phyloP scores from a whole-genome alignment of 2,888 invertebrate genomes.

The Spodoptera picta region DNA sequence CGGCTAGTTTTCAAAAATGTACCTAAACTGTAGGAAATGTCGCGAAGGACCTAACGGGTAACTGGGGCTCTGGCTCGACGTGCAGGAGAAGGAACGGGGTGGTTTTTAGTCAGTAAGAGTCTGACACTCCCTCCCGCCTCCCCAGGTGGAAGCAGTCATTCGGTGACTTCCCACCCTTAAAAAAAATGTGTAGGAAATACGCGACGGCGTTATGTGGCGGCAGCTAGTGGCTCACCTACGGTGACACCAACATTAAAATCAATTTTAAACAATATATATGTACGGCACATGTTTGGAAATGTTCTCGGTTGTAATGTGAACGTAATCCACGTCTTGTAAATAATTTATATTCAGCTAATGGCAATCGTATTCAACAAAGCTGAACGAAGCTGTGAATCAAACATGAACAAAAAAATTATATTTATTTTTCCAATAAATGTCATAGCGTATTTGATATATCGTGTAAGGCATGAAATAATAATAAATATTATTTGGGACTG shows the following conservation, averaged over 20 bases:
- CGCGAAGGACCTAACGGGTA: too few relatives aligned
- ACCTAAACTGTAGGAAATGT: too few relatives aligned
- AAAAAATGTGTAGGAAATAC: too few relatives aligned
- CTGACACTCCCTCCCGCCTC: too few relatives aligned
- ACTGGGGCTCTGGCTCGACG: too few relatives aligned
- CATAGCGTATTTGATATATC: constrained; percentile 72
- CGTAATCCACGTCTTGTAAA: constrained; percentile 50
- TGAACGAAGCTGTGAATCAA: constrained; percentile 74
- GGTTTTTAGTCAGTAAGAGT: too few relatives aligned
- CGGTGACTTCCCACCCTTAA: too few relatives aligned
- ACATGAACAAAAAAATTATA: constrained; percentile 70
- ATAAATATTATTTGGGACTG: constrained; percentile 74
- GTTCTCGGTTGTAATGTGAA: constrained; percentile 37
- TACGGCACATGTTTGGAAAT: not conserved
- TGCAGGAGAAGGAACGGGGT: too few relatives aligned
- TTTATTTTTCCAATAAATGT: constrained; percentile 84
- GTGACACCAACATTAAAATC: not conserved
- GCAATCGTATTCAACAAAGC: constrained; percentile 70
- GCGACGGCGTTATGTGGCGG: too few relatives aligned
- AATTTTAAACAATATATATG: not conserved
- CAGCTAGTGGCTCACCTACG: not conserved
- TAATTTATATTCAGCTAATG: constrained; percentile 46
- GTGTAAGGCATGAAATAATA: constrained; percentile 73
- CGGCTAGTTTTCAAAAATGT: too few relatives aligned
- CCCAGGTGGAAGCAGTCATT: too few relatives aligned